Percentiles rank a stretch among this genome's conserved stretches.
These are phyloP conservation scores for Pedetes capensis DNA, from an alignment of 2,113 vertebrate genomes.

Conservation along the genomic window DNA sequence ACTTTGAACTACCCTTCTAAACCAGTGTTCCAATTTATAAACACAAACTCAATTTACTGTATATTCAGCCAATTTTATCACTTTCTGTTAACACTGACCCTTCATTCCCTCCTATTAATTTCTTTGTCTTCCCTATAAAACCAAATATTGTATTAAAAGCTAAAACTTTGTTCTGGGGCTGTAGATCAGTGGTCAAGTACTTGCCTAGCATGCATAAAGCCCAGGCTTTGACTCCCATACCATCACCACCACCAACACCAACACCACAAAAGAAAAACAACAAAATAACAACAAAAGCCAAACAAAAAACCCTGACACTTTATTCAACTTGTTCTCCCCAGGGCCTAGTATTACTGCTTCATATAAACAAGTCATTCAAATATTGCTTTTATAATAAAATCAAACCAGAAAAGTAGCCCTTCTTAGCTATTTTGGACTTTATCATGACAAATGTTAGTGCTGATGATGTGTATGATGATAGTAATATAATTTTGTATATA, in stretches of 20 bases:
- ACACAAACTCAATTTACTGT: background rate
- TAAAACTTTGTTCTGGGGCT: background rate
- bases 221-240: background rate
- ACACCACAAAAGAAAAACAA: background rate
- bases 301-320: too few relatives aligned
- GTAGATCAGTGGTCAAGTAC: background rate
- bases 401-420: background rate
- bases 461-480: background rate
- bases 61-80: background rate
- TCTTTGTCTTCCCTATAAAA: conserved; percentile 6
- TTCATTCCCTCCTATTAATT: conserved; percentile 35
- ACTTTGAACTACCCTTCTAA: background rate
- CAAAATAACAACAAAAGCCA: background rate
- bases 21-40: background rate
- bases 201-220: background rate
- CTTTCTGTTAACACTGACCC: background rate
- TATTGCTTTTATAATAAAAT: background rate
- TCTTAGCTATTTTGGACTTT: conserved; percentile 13
- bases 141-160: background rate
- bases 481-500: background rate
- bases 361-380: background rate
- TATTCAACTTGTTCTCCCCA: background rate
- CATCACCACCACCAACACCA: too few relatives aligned
- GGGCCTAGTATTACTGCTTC: background rate
- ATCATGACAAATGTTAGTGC: background rate